Evolutionary conservation across 2,888 invertebrate species (phyloP), one percentile per base, ranked within the genome.

Genomic region (Plebejus argus): DNA sequence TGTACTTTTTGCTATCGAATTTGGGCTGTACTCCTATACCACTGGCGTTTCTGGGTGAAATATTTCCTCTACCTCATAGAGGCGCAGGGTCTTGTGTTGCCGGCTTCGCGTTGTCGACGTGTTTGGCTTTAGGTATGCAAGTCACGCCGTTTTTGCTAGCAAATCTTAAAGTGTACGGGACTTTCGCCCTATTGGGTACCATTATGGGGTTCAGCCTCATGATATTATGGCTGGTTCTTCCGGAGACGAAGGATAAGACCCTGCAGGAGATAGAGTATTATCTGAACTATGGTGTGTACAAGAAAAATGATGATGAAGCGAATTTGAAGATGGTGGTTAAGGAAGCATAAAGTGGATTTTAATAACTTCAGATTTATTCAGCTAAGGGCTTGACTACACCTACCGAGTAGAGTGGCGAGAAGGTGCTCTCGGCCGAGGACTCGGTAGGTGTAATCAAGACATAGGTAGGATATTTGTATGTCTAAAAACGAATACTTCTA

Each of bases 11-110:
- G 20, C 78, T 90, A 28, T 84, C 84, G 0, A 92, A 90, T 80
- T 85, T 91, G 23, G 92, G 91, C 1, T 89, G 90, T 76, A 87
- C 89, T 12, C 86, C 89, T 0, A 89, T 91, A 76, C 87, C 91
- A 1, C 78, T 90, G 15, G 86, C 88, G 1, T 83, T 91, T 18
- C 78, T 90, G 35, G 91, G 92, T 0, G 92, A 92, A 81, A 78
- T 92, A 5, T 88, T 87, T 56, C 91, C 91, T 0, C 83, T 91
- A 58, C 85, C 83, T 0, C 89, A 91, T 76, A 86, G 88, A 82
- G 87, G 86, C 7, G 84, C 84, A 0, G 91, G 90, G 0, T 83
- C 86, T 12, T 80, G 85, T 0, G 79, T 85, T 0, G 81, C 85
- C 0, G 90, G 91, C 0, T 78, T 85, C 0, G 78, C 85, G 2